These are phyloP conservation scores for Orestias chungarensis DNA, from an alignment of 2,797 vertebrate genomes.

Conservation along the genomic window DNA sequence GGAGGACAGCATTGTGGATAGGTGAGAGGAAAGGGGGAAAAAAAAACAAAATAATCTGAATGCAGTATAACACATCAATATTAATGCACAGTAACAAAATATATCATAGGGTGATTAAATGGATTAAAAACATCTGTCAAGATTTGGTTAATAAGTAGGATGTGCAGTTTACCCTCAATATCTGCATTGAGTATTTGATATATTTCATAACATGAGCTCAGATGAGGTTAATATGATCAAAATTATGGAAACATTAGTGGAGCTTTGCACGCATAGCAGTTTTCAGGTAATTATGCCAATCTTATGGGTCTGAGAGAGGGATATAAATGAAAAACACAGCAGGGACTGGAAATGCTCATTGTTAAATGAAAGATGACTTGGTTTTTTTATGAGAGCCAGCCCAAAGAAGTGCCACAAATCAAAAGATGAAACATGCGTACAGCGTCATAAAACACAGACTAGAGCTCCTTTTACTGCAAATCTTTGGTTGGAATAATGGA, in stretches of 20 bases:
- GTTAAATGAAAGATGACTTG: slow-evolving; percentile 38
- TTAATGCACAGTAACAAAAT: slow-evolving; percentile 95
- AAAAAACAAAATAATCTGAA: slow-evolving; percentile 91
- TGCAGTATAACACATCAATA: slow-evolving; percentile 98
- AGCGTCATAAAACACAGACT: slow-evolving; percentile 34
- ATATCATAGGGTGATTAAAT: slow-evolving; percentile 87
- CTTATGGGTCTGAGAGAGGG: slow-evolving; percentile 28
- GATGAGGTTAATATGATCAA: slow-evolving; percentile 42
- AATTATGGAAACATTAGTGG: slow-evolving; percentile 19
- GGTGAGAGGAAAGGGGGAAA: slow-evolving; percentile 97
- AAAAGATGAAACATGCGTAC: slow-evolving; percentile 24
- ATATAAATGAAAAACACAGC: slow-evolving; percentile 36
- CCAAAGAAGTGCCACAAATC: slow-evolving; percentile 40
- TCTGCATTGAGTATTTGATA: slow-evolving; percentile 26
- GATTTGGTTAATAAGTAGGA: slow-evolving; percentile 87
- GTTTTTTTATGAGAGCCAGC: slow-evolving; percentile 46
- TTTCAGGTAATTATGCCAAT: slow-evolving; percentile 18
- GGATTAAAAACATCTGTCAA: slow-evolving; percentile 77
- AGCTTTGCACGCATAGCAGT: slow-evolving; percentile 1
- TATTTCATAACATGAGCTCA: slow-evolving; percentile 24
- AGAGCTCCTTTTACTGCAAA: slow-evolving; percentile 24
- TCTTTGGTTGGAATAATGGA: slow-evolving; percentile 11
- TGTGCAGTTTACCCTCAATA: slow-evolving; percentile 21
- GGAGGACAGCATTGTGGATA: slow-evolving; percentile 99
- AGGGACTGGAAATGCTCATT: slow-evolving; percentile 27